A percentile compares a stretch with the other conserved stretches of the same genome.
Evolutionary conservation across 2,113 vertebrate species (phyloP).

Genomic region (Malurus alboscapulatus): DNA sequence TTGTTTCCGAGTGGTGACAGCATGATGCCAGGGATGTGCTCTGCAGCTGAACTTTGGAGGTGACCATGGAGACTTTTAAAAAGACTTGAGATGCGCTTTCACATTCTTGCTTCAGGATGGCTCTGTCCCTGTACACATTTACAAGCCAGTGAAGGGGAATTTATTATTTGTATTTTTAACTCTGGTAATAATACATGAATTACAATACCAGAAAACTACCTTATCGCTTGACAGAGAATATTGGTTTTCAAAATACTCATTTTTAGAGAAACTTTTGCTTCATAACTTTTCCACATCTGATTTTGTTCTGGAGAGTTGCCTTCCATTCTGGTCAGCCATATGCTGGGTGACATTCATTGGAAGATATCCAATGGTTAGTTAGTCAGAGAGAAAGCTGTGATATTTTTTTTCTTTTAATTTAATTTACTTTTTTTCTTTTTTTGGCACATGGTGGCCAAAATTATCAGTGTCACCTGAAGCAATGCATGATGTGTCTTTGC

Average conservation of each 20-base stretch:
- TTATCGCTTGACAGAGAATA: background rate
- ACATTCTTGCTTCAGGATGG: background rate
- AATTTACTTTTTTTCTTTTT: background rate
- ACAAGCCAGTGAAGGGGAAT: background rate
- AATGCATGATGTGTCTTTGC: background rate
- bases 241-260: background rate
- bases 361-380: conserved; percentile 18
- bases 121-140: background rate
- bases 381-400: conserved; percentile 16
- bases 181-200: background rate
- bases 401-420: background rate
- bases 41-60: background rate
- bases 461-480: background rate
- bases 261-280: conserved; percentile 22
- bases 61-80: background rate
- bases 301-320: conserved; percentile 46
- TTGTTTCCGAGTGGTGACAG: background rate
- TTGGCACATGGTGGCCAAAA: background rate
- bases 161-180: background rate
- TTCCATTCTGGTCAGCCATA: conserved; percentile 61
- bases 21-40: background rate
- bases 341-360: conserved; percentile 36
- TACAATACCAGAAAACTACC: background rate
- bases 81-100: background rate
- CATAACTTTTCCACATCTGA: conserved; percentile 21